A percentile compares a stretch with the other conserved stretches of the same genome.
These are phyloP conservation scores for Apis laboriosa DNA, from an alignment of 1,140 invertebrate genomes.

Conservation along the genomic window DNA sequence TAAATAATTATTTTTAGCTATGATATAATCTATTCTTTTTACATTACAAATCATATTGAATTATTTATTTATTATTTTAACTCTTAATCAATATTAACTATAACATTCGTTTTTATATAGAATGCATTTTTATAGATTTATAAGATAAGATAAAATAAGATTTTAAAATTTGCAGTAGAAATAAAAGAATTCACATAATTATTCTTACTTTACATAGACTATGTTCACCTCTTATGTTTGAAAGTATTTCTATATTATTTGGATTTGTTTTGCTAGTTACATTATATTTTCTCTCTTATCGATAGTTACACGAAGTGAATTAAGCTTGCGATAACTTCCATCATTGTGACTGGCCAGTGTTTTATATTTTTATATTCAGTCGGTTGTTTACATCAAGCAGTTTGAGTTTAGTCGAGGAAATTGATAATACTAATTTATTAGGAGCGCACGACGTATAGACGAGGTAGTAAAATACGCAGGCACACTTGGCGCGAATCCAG, in stretches of 20 bases:
- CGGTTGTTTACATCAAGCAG: conserved; percentile 4
- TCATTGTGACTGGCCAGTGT: no score
- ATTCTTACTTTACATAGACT: background rate
- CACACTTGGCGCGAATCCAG: conserved; percentile 14
- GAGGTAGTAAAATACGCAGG: background rate
- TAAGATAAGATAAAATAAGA: no score
- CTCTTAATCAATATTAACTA: no score
- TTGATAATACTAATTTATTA: conserved; percentile 27
- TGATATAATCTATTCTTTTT: background rate
- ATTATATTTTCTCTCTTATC: conserved; percentile 1
- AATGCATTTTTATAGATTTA: no score
- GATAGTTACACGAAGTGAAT: background rate
- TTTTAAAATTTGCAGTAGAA: background rate
- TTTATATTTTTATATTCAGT: background rate
- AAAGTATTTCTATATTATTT: background rate
- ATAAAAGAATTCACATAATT: background rate
- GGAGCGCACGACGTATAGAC: background rate
- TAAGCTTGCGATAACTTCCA: background rate
- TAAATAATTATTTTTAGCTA: no score
- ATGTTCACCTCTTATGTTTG: background rate
- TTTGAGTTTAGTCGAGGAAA: background rate
- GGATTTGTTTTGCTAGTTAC: background rate
- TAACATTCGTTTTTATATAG: no score
- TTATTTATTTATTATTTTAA: background rate
- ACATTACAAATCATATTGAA: background rate